Base-by-base conservation (phyloP, 2,113 vertebrate genomes). In the Pyxicephalus adspersus region DNA sequence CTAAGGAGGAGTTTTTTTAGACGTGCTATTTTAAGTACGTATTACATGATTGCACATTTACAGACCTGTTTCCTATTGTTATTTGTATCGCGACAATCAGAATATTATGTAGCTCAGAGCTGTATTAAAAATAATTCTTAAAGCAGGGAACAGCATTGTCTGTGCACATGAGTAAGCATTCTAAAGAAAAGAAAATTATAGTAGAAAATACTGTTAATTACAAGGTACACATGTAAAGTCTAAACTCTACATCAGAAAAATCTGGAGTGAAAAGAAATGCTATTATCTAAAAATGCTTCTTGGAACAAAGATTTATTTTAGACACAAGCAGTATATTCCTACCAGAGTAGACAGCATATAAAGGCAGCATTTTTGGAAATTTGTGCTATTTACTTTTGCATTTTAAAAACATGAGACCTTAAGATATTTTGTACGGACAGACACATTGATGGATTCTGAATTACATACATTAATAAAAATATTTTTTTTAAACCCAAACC, bases 141-240 rank as follows among this genome's bases (percentile, higher is more conserved):
- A 16, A 63, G 66, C 23, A 23, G 61, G 55, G 60, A 80, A 61
- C 38, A 70, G 55, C 65, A 70, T 26, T 71, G 65, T 80, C 55
- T 61, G 54, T 71, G 65, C 77, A 71, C 77, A 80, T 60, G 65
- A 63, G 66, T 45, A 80, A 80, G 66, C 55, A 61, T 71, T 80
- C 22, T 22, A 13, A 45, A 70, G 77, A 80, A 71, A 80, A 80
- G 65, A 80, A 70, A 80, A 80, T 80, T 80, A 71, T 71, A 51
- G 77, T 80, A 80, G 77, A 68, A 80, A 80, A 80, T 80, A 68
- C 52, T 71, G 28, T 71, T 80, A 80, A 71, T 80, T 80, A 80
- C 51, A 80, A 22, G 65, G 77, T 70, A 28, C 65, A 60, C 54
- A 50, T 55, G 77, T 70, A 31, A 80, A 70, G 77, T 52, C 77